phyloP scores from a whole-genome alignment of 2,797 vertebrate species.

The Dromococcyx pavoninus region DNA sequence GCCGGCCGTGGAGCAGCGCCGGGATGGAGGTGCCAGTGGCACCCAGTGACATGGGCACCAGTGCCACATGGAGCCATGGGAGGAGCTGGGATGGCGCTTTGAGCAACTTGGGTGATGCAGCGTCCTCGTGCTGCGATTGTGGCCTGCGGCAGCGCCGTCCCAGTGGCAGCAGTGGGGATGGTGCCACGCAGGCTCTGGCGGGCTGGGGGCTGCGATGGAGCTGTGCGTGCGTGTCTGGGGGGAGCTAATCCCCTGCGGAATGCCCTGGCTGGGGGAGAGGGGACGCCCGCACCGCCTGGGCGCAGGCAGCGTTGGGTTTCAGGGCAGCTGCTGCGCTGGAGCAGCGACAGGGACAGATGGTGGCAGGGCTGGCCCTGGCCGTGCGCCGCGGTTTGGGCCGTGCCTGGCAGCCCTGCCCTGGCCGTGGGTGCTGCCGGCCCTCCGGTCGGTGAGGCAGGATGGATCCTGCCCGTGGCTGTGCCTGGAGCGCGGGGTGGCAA shows the following conservation, averaged over 20 bases:
- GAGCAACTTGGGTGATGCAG: not conserved
- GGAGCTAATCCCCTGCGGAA: conserved; percentile 47
- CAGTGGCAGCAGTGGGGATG: not conserved
- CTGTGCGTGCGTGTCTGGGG: not conserved
- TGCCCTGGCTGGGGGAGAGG: not conserved
- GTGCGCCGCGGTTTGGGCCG: rapidly evolving
- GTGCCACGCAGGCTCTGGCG: rapidly evolving
- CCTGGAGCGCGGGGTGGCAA: not conserved
- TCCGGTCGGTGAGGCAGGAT: rapidly evolving
- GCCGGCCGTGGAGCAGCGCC: not conserved
- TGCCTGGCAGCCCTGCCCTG: not conserved
- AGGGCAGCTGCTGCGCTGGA: conserved; percentile 45
- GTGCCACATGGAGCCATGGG: rapidly evolving
- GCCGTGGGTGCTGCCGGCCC: not conserved
- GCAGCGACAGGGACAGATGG: conserved; percentile 64
- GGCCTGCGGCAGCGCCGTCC: not conserved
- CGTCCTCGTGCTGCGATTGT: too few relatives aligned
- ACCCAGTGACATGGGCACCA: rapidly evolving
- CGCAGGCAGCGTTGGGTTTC: conserved; percentile 53
- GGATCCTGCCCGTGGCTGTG: not conserved
- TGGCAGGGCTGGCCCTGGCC: not conserved
- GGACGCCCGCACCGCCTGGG: not conserved
- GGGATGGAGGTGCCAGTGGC: not conserved
- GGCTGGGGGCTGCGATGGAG: not conserved
- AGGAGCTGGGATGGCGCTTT: not conserved